Evolutionary conservation across 1,140 invertebrate species (phyloP).

Genomic region (Lepidurus couesii): DNA sequence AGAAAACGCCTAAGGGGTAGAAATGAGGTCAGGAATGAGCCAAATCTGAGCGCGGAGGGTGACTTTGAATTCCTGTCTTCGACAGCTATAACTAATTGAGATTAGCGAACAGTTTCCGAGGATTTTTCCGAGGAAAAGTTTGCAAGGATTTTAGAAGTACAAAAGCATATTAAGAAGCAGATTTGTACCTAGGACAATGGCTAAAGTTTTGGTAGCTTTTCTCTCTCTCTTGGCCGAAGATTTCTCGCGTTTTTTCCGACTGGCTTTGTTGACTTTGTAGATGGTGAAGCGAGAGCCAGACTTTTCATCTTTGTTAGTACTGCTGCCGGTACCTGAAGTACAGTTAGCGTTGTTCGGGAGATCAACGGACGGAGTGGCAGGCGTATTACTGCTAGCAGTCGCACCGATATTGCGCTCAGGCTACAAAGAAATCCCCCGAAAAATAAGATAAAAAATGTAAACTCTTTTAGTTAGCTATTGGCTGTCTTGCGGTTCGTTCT

Average conservation of each 20-base stretch:
- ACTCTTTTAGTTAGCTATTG: background rate
- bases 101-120: no score
- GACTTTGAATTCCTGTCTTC: background rate
- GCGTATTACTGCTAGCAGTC: conserved; percentile 41
- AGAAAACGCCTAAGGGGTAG: conserved; percentile 71
- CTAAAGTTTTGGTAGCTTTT: conserved; percentile 98
- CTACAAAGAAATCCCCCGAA: background rate
- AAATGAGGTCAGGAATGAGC: conserved; percentile 37
- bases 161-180: background rate
- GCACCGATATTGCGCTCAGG: conserved; percentile 33
- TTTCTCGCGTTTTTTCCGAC: conserved; percentile 87
- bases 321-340: conserved; percentile 40
- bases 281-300: conserved; percentile 74
- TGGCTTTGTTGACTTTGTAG: conserved; percentile 89
- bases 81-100: no score
- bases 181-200: conserved; percentile 87
- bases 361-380: conserved; percentile 43
- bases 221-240: conserved; percentile 91
- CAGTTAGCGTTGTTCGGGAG: conserved; percentile 45
- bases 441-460: conserved; percentile 22
- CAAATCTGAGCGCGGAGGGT: no score
- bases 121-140: no score
- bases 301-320: conserved; percentile 52
- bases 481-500: conserved; percentile 1
- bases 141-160: background rate